These are phyloP conservation scores for Cantharis lateralis DNA, from an alignment of 2,888 invertebrate genomes.

Conservation along the genomic window DNA sequence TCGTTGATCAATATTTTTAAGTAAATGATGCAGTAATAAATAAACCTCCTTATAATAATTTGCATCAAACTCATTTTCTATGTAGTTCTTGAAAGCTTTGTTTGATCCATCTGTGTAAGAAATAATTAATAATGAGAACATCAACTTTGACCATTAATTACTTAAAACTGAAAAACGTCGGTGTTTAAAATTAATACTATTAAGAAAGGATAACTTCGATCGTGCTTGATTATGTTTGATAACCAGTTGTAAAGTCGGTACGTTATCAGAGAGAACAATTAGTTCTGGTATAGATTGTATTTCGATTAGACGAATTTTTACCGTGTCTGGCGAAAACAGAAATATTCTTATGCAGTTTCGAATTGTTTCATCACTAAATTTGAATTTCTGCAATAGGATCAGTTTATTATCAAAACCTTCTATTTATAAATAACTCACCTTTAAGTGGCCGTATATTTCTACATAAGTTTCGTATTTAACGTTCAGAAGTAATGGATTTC, in stretches of 20 bases:
- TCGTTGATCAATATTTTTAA: slow-evolving; percentile 44
- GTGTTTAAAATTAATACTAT: slow-evolving; percentile 57
- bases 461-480: slow-evolving; percentile 61
- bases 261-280: slow-evolving; percentile 63
- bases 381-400: slow-evolving; percentile 55
- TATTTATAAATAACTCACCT: slow-evolving; percentile 37
- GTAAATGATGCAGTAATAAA: slow-evolving; percentile 52
- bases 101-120: slow-evolving; percentile 37
- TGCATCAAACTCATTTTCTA: slow-evolving; percentile 61
- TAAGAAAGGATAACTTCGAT: slow-evolving; percentile 59
- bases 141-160: background rate
- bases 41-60: slow-evolving; percentile 57
- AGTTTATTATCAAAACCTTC: slow-evolving; percentile 45
- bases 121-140: slow-evolving; percentile 18
- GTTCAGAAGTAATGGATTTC: slow-evolving; percentile 67
- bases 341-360: slow-evolving; percentile 61
- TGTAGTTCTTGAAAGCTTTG: slow-evolving; percentile 54
- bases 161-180: slow-evolving; percentile 55
- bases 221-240: slow-evolving; percentile 58
- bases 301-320: slow-evolving; percentile 62
- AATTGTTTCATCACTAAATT: slow-evolving; percentile 62
- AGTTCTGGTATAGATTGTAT: slow-evolving; percentile 65
- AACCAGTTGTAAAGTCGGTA: slow-evolving; percentile 61
- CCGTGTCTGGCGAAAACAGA: slow-evolving; percentile 62
- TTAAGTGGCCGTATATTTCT: slow-evolving; percentile 61